Conservation (phyloP, 2,797 vertebrate genomes). For the Gymnopithys bicolor region DNA sequence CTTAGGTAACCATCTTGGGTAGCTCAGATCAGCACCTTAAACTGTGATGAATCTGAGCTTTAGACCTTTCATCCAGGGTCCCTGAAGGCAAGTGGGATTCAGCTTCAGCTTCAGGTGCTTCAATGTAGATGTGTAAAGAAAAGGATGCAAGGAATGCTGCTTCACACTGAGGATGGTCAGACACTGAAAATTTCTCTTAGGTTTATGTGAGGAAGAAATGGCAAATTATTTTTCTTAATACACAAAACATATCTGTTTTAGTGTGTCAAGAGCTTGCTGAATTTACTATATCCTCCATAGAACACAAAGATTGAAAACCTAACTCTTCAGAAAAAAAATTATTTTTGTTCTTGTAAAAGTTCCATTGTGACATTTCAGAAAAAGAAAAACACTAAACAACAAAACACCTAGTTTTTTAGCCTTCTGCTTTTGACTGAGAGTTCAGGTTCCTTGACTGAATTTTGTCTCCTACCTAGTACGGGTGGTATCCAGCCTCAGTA, state of each 20-base stretch:
- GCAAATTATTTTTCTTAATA: background rate
- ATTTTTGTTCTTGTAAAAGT: background rate
- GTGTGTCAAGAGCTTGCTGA: background rate
- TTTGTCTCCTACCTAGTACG: background rate
- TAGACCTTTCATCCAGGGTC: background rate
- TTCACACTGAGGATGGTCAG: background rate
- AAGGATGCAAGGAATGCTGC: background rate
- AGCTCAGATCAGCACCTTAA: background rate
- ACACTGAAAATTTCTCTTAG: background rate
- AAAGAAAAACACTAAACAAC: background rate
- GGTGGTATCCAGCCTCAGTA: background rate
- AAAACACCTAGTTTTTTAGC: background rate
- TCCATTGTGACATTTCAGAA: background rate
- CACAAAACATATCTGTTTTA: background rate
- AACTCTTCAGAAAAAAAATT: background rate
- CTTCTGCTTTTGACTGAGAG: background rate
- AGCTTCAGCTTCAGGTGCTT: background rate
- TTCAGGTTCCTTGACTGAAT: background rate
- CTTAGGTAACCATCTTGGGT: background rate
- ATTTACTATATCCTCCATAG: background rate
- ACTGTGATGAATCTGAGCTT: background rate
- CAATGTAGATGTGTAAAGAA: background rate
- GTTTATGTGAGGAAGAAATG: background rate
- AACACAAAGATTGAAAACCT: background rate
- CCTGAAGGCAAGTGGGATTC: background rate